Percentiles rank a stretch among this genome's conserved stretches.
Evolutionary conservation across 2,888 invertebrate species (phyloP).

Genomic region (Melangyna quadrimaculata): DNA sequence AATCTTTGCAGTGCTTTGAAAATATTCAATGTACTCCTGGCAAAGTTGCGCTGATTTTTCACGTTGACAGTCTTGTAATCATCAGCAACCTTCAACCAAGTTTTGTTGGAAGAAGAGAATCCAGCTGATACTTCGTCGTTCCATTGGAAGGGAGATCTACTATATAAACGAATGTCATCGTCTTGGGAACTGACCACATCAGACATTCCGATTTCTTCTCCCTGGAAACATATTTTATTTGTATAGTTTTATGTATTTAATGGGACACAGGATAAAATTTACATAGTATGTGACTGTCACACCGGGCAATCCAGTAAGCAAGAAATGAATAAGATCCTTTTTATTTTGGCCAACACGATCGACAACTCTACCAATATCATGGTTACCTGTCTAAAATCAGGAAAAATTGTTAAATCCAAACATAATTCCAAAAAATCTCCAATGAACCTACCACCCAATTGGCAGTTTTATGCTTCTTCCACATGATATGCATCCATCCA

Average conservation of each 20-base stretch:
- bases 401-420: not conserved
- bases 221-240: conserved; percentile 75
- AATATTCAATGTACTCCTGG: conserved; percentile 83
- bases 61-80: conserved; percentile 85
- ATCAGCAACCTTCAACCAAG: conserved; percentile 87
- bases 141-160: conserved; percentile 85
- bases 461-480: conserved; percentile 81
- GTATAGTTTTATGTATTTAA: not conserved
- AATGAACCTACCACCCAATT: conserved; percentile 85
- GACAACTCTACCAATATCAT: not conserved
- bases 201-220: conserved; percentile 88
- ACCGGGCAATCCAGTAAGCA: not conserved
- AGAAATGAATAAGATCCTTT: not conserved
- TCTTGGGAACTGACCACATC: conserved; percentile 80
- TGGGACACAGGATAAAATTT: not conserved
- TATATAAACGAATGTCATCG: conserved; percentile 82
- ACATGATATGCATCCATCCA: conserved; percentile 84
- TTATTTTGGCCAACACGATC: not conserved
- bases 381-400: not conserved
- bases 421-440: too few relatives aligned
- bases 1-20: conserved; percentile 83
- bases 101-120: conserved; percentile 82
- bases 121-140: conserved; percentile 81
- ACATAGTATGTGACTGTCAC: not conserved
- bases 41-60: conserved; percentile 81